Conservation (phyloP, 2,797 vertebrate species). For the Ctenosaura bakeri region DNA sequence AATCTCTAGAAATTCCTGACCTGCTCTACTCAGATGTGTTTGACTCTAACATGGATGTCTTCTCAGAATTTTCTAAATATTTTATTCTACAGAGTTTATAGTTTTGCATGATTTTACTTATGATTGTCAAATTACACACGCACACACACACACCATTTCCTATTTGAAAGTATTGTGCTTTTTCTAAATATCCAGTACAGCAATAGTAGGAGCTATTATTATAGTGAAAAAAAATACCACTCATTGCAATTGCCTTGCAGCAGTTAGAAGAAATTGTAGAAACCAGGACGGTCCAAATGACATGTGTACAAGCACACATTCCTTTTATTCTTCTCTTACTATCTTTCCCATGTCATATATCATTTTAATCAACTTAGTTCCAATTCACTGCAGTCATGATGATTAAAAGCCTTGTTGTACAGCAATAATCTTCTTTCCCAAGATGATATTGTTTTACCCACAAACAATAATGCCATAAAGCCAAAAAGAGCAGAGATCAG, state of each 20-base stretch:
- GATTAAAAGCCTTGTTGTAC: constrained; percentile 57
- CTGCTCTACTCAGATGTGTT: neutral
- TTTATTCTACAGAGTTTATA: neutral
- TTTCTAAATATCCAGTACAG: constrained; percentile 35
- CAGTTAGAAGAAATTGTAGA: constrained; percentile 8
- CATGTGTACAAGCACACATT: neutral
- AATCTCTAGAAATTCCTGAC: neutral
- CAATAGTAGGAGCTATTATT: constrained; percentile 29
- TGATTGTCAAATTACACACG: neutral
- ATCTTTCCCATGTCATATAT: constrained; percentile 20
- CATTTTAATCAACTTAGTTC: constrained; percentile 46
- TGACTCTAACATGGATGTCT: neutral
- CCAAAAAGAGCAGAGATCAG: constrained; percentile 27
- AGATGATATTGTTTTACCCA: constrained; percentile 48
- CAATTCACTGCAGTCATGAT: constrained; percentile 54
- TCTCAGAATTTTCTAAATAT: neutral
- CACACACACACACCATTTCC: neutral
- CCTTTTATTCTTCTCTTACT: constrained; percentile 30
- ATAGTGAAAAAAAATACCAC: neutral
- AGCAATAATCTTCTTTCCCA: constrained; percentile 53
- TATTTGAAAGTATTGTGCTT: constrained; percentile 27
- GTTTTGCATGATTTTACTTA: neutral
- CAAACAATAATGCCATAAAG: constrained; percentile 47
- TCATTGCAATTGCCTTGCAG: constrained; percentile 37
- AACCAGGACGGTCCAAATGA: constrained; percentile 9